Conservation (phyloP, 2,888 invertebrate genomes). For the Heliconius ismenius region DNA sequence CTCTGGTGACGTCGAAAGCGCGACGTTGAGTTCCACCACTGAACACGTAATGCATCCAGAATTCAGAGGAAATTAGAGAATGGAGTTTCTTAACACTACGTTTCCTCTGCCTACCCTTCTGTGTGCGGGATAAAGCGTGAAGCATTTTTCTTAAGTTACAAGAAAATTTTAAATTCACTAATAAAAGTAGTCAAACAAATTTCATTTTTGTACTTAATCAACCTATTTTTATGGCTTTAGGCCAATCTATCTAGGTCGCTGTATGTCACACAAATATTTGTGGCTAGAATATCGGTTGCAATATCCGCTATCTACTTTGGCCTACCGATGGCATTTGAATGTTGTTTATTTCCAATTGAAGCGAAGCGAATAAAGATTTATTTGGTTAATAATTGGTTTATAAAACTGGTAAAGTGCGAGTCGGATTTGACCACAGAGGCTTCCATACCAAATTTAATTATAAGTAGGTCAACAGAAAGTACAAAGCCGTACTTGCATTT, state of each 20-base stretch:
- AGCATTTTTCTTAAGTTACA: neutral
- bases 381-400: neutral
- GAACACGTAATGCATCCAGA: too few species aligned
- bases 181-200: neutral
- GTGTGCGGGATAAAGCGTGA: too few species aligned
- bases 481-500: too few species aligned
- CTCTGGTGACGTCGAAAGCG: too few species aligned
- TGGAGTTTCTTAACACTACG: too few species aligned
- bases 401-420: neutral
- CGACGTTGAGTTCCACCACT: too few species aligned
- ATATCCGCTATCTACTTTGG: slow-evolving; percentile 37
- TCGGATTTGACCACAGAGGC: too few species aligned
- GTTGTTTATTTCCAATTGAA: slow-evolving; percentile 34
- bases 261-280: slow-evolving; percentile 28
- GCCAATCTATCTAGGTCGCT: slow-evolving; percentile 19
- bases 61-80: too few species aligned
- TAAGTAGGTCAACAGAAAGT: too few species aligned
- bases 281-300: slow-evolving; percentile 35
- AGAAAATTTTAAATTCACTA: neutral
- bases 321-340: slow-evolving; percentile 27
- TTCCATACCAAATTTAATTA: too few species aligned
- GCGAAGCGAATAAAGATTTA: slow-evolving; percentile 4
- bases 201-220: neutral
- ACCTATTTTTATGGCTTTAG: slow-evolving; percentile 16
- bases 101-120: too few species aligned